Evolutionary conservation across 35 echinoderm and acorn worm species (phyloP), one percentile per base, ranked within the genome.

Genomic region (Amphiura filiformis): DNA sequence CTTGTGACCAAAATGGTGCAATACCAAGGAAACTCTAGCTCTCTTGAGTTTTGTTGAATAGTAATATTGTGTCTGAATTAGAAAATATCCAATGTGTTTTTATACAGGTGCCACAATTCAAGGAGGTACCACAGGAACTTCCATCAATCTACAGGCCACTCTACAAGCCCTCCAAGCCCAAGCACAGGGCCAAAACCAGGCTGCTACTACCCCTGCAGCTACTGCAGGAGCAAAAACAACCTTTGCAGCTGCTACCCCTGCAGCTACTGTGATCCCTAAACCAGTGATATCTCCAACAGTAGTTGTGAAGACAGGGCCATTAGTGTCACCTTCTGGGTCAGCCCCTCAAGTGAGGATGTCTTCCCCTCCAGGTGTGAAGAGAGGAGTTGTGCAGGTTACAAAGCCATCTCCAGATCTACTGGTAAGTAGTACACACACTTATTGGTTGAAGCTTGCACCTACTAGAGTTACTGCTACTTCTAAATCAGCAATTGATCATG

Each of bases 121-220:
- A 47, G 41, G 5, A 47, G 61, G 61, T 18, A 70, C 61, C 3
- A 70, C 17, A 26, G 1, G 7, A 52, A 20, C 44, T 13, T 47
- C 84, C 32, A 61, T 93, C 65, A 93, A 93, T 33, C 86, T 93
- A 0, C 86, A 93, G 65, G 86, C 88, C n/a, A 86, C 93, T 14
- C 31, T 90, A 7, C 88, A 90, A 84, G 77, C 93, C 17, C 76
- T 95, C 0, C 86, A 92, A 39, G 90, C 91, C 36, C 88, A 89
- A 36, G 39, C 76, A 56, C 91, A 91, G 39, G 57, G 75, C 80
- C 76, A 89, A 35, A 77, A 84, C 52, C 32, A 81, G 57, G 78
- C 81, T 31, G 82, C 78, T 39, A 81, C 87, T n/a, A 81, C 76
- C 26, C 38, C 92, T 38, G 83, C 88, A 36, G 79, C 65, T 28